A percentile compares a stretch with the other conserved stretches of the same genome.
phyloP scores from a whole-genome alignment of 1,140 invertebrate genomes.

The Mizuhopecten yessoensis region DNA sequence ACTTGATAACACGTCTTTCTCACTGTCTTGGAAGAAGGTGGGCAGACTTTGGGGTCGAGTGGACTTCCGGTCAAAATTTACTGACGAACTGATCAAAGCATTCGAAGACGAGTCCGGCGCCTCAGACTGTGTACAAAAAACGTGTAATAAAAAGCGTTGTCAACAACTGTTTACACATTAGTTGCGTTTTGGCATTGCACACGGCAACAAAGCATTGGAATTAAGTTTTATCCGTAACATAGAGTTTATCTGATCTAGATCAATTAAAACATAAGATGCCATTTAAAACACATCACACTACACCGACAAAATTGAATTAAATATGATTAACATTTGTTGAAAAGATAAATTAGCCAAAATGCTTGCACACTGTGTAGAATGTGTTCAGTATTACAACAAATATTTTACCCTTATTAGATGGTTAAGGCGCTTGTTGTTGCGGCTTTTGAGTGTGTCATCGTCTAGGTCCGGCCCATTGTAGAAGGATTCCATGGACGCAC shows the following conservation, averaged over 20 bases:
- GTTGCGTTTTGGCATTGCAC: no score
- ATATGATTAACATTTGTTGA: no score
- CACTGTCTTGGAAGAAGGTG: not conserved
- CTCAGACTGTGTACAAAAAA: not conserved
- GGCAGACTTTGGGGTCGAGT: not conserved
- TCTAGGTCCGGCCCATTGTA: not conserved
- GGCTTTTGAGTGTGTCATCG: not conserved
- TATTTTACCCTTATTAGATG: not conserved
- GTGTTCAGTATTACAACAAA: no score
- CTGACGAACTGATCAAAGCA: not conserved
- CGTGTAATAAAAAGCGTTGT: no score
- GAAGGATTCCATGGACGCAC: not conserved
- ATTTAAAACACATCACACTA: no score
- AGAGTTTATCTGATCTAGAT: no score
- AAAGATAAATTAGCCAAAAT: not conserved
- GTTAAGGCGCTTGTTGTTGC: not conserved
- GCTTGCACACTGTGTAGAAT: no score
- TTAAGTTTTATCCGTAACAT: no score
- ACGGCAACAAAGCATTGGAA: no score
- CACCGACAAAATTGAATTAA: no score
- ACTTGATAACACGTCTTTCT: not conserved
- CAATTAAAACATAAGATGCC: no score
- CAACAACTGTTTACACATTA: no score
- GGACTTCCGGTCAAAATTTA: constrained; percentile 36
- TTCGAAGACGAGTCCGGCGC: not conserved